phyloP scores from a whole-genome alignment of 2,888 invertebrate species.

The Papilio demoleus region DNA sequence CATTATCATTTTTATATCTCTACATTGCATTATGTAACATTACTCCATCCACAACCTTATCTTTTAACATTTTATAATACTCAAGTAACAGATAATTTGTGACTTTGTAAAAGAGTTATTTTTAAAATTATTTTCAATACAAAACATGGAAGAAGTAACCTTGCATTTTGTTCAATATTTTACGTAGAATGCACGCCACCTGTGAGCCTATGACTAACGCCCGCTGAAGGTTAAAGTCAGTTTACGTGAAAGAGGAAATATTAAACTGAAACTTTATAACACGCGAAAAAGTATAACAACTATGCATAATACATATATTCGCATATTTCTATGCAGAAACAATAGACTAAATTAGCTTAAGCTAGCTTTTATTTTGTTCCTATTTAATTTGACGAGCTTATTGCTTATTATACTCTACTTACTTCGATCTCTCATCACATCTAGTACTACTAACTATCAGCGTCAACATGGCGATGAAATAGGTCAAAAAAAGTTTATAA shows the following conservation, averaged over 20 bases:
- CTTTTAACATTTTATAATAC: not conserved
- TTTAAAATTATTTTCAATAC: not conserved
- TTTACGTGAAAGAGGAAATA: constrained; percentile 6
- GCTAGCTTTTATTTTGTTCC: too few relatives aligned
- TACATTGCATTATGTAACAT: not conserved
- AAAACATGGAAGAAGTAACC: not conserved
- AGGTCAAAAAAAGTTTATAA: too few relatives aligned
- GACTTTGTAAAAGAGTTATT: not conserved
- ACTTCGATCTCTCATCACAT: too few relatives aligned
- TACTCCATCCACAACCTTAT: not conserved
- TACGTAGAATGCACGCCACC: constrained; percentile 9
- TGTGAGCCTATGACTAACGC: constrained; percentile 24
- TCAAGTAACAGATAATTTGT: not conserved
- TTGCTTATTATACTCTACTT: too few relatives aligned
- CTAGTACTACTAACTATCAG: too few relatives aligned
- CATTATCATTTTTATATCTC: not conserved
- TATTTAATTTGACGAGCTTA: too few relatives aligned
- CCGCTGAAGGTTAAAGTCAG: constrained; percentile 17
- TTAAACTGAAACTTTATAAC: not conserved
- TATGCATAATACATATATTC: not conserved
- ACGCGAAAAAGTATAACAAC: not conserved
- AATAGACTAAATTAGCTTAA: too few relatives aligned
- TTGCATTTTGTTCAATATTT: constrained; percentile 1
- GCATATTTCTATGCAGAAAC: not conserved
- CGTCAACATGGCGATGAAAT: too few relatives aligned